These are phyloP conservation scores for Amazona guildingii DNA, from an alignment of 2,113 vertebrate genomes.

Conservation along the genomic window DNA sequence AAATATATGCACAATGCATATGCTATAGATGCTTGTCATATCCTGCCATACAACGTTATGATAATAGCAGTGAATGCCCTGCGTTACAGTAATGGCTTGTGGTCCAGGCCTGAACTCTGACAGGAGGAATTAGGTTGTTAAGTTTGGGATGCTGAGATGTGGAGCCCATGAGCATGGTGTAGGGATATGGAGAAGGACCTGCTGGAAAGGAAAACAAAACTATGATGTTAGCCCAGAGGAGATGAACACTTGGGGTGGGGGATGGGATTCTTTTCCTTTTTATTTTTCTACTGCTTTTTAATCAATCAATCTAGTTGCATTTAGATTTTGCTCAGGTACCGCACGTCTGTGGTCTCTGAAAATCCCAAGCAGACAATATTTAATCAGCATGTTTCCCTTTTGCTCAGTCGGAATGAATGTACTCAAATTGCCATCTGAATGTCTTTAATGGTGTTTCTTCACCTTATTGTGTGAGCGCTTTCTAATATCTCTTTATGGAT, in stretches of 20 bases:
- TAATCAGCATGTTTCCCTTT: background rate
- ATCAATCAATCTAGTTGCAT: background rate
- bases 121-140: background rate
- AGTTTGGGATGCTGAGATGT: background rate
- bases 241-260: accelerated
- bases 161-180: accelerated
- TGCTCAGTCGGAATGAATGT: background rate
- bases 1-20: background rate
- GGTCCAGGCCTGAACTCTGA: background rate
- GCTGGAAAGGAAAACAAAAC: background rate
- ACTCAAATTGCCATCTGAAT: background rate
- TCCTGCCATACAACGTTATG: background rate
- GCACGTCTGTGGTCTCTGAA: background rate
- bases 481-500: background rate
- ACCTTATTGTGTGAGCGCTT: background rate
- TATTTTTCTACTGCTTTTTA: background rate
- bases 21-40: background rate
- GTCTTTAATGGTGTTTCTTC: background rate
- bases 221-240: background rate
- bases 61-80: background rate
- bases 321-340: background rate
- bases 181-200: background rate
- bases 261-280: background rate
- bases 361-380: background rate
- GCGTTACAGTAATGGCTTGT: background rate